Percentiles rank a stretch among this genome's conserved stretches.
Evolutionary conservation across 1,140 invertebrate species (phyloP).

Genomic region (Drosophila suzukii): DNA sequence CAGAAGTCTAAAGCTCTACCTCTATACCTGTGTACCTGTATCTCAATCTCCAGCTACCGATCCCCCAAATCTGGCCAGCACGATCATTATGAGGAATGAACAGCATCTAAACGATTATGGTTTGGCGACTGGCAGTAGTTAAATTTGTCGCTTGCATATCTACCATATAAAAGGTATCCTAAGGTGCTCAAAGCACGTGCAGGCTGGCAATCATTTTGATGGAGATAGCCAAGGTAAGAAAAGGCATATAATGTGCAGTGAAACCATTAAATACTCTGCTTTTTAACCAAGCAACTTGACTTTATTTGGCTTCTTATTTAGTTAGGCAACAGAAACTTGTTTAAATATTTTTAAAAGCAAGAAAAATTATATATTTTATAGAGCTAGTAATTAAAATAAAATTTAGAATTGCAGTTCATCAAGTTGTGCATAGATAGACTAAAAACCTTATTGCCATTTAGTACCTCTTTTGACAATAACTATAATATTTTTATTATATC

Average conservation of each 20-base stretch:
- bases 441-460: too few species aligned
- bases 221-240: slow-evolving; percentile 3
- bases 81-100: slow-evolving; percentile 42
- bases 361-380: too few species aligned
- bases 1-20: slow-evolving; percentile 22
- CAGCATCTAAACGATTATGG: slow-evolving; percentile 31
- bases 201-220: slow-evolving; percentile 7
- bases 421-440: too few species aligned
- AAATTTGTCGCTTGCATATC: slow-evolving; percentile 36
- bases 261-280: neutral
- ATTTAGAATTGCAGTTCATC: too few species aligned
- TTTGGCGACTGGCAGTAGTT: slow-evolving; percentile 2
- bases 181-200: slow-evolving; percentile 37
- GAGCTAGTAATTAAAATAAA: too few species aligned
- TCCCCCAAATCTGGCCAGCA: slow-evolving; percentile 40
- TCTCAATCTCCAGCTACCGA: slow-evolving; percentile 27
- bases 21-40: neutral
- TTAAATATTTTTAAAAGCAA: too few species aligned
- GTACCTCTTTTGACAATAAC: too few species aligned
- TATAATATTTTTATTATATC: too few species aligned
- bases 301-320: too few species aligned
- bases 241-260: neutral
- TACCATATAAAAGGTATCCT: slow-evolving; percentile 21
- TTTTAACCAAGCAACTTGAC: neutral
- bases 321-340: too few species aligned